Percentiles rank a stretch among this genome's conserved stretches.
Conservation (phyloP, 1,140 invertebrate genomes). For the Prorops nasuta region DNA sequence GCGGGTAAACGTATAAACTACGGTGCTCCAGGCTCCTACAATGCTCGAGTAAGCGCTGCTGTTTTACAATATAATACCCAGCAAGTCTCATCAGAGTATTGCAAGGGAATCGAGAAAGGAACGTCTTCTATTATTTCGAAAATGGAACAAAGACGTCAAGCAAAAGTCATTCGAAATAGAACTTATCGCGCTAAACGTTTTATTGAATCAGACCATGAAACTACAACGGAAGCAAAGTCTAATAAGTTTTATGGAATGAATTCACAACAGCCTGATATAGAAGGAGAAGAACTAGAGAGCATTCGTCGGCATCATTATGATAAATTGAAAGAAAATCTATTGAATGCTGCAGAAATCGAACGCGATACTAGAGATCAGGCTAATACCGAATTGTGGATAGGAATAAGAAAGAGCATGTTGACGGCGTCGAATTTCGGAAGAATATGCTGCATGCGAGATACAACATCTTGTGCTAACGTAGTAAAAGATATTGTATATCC, state of each 20-base stretch:
- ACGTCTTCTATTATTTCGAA: background rate
- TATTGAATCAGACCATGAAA: background rate
- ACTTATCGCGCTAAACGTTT: background rate
- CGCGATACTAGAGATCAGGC: too few species aligned
- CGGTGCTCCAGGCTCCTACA: constrained; percentile 7
- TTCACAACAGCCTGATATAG: background rate
- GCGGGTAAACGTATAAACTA: constrained; percentile 11
- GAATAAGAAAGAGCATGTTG: too few species aligned
- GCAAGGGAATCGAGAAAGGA: background rate
- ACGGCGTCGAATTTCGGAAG: too few species aligned
- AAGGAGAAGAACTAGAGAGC: background rate
- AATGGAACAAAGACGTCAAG: background rate
- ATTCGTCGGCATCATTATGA: too few species aligned
- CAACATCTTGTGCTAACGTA: too few species aligned
- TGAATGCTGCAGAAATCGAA: too few species aligned
- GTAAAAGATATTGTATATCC: too few species aligned
- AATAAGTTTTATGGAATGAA: constrained; percentile 4
- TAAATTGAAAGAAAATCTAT: too few species aligned
- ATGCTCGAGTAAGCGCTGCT: background rate
- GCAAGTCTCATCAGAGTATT: background rate
- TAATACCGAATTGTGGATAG: too few species aligned
- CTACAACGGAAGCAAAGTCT: background rate
- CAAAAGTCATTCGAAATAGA: background rate
- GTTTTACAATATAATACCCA: constrained; percentile 7
- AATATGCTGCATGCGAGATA: too few species aligned